Evolutionary conservation across 2,113 vertebrate genomes (phyloP), one percentile per base, ranked within the genome.

Genomic region (Pyrgilauda ruficollis): DNA sequence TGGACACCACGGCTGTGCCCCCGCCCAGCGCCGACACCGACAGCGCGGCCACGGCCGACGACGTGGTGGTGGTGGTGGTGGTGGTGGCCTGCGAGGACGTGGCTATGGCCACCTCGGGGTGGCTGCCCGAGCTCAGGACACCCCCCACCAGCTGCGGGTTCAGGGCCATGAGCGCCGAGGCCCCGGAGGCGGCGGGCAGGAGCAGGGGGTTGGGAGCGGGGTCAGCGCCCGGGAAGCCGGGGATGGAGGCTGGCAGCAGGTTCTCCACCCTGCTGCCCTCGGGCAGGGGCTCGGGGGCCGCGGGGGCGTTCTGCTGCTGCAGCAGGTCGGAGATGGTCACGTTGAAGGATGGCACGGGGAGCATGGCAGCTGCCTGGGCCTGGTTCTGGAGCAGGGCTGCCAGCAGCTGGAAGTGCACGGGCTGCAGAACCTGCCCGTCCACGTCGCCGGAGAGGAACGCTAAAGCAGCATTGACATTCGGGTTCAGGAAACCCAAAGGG

Each of bases 1-100:
- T 98, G 96, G 97, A 98, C 97, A 98, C 97, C 98, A 99, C 98
- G 98, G 98, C 98, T 96, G 98, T 98, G 98, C 98, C 98, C 97
- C 98, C 98, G 98, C 77, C 95, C 96, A 98, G 97, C 95, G 98
- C 97, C 93, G 98, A 98, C 98, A 99, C 98, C 97, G 98, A 98
- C 98, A 98, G 98, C 95, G 98, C 98, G 98, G 98, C 98, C 97
- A 98, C 98, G 94, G 98, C 97, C 84, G 98, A 98, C 97, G 99
- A 99, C 98, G 99, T 98, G 98, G 99, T 98, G 98, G 98, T 98
- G 97, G 98, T 98, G 98, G 98, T 98, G 98, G 98, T 98, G 98
- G 98, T 98, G 98, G 99, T 99, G 98, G 99, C 98, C 96, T 98
- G 98, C 97, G 97, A 98, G 96, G 98, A 99, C 97, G 98, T 99